Conservation (phyloP, 2,888 invertebrate genomes). For the Mamestra brassicae region DNA sequence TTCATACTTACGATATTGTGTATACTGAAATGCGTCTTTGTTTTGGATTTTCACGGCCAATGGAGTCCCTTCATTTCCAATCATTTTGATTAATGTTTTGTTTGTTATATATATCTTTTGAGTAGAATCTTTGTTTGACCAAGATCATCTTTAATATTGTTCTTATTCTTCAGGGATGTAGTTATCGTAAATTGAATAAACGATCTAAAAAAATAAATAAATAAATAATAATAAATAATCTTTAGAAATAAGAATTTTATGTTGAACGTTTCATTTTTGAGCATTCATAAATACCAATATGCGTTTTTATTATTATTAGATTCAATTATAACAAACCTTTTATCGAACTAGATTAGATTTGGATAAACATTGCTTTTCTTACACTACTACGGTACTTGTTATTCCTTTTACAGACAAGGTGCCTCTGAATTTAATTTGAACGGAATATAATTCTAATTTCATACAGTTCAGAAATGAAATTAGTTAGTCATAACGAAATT, state of each 20-base stretch:
- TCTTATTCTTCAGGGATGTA: background rate
- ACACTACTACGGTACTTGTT: background rate
- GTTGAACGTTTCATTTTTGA: background rate
- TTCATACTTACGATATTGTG: slow-evolving; percentile 67
- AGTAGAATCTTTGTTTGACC: background rate
- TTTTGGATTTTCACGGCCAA: slow-evolving; percentile 74
- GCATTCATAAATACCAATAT: too few relatives aligned
- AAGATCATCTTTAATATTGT: background rate
- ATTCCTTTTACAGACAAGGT: background rate
- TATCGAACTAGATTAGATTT: too few relatives aligned
- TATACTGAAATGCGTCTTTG: slow-evolving; percentile 61
- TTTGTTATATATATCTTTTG: too few relatives aligned
- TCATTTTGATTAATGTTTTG: background rate
- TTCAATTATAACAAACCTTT: slow-evolving; percentile 1
- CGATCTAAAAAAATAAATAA: too few relatives aligned
- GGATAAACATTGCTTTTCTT: background rate
- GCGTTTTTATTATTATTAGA: background rate
- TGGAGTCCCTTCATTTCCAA: slow-evolving; percentile 40
- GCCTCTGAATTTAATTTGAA: background rate
- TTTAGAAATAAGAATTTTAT: too few relatives aligned
- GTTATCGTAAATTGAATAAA: too few relatives aligned
- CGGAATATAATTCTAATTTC: too few relatives aligned
- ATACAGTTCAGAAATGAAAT: slow-evolving; percentile 22
- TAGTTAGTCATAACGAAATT: slow-evolving; percentile 20
- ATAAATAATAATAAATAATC: too few relatives aligned